Evolutionary conservation across 2,113 vertebrate species (phyloP).

Genomic region (Sceloporus undulatus): DNA sequence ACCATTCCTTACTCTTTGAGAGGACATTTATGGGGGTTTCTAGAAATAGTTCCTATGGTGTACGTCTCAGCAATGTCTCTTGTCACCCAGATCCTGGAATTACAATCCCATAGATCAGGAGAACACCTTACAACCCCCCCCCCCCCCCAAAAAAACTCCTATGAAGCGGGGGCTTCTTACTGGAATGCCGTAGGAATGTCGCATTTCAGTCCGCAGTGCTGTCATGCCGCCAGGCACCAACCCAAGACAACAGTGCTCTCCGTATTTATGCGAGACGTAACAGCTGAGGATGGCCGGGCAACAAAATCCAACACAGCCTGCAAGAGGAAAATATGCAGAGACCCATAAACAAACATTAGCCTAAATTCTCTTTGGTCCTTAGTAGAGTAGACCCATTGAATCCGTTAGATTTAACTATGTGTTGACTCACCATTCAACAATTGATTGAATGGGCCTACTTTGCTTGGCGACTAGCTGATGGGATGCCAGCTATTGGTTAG

Average conservation of each 20-base stretch:
- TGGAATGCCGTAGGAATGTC: conserved; percentile 84
- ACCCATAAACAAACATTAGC: neutral
- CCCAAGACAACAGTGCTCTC: conserved; percentile 74
- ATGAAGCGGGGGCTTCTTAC: conserved; percentile 51
- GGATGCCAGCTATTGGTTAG: too few relatives aligned
- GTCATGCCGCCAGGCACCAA: conserved; percentile 76
- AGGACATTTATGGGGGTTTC: neutral
- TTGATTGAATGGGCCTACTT: too few relatives aligned
- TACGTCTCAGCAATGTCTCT: neutral
- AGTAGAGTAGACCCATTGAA: too few relatives aligned
- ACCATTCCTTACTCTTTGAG: neutral
- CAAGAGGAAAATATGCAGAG: neutral
- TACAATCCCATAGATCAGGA: neutral
- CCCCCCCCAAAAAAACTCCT: neutral
- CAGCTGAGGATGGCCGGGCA: conserved; percentile 1
- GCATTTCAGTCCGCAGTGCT: conserved; percentile 84
- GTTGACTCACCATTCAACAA: too few relatives aligned
- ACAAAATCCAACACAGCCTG: conserved; percentile 20
- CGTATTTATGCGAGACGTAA: conserved; percentile 13
- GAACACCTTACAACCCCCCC: neutral
- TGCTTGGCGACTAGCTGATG: too few relatives aligned
- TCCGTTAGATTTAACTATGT: too few relatives aligned
- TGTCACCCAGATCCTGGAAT: neutral
- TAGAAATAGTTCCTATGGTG: neutral
- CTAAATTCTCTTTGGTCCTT: too few relatives aligned